Conservation (phyloP, 2,797 vertebrate genomes). For the Spondyliosoma cantharus region DNA sequence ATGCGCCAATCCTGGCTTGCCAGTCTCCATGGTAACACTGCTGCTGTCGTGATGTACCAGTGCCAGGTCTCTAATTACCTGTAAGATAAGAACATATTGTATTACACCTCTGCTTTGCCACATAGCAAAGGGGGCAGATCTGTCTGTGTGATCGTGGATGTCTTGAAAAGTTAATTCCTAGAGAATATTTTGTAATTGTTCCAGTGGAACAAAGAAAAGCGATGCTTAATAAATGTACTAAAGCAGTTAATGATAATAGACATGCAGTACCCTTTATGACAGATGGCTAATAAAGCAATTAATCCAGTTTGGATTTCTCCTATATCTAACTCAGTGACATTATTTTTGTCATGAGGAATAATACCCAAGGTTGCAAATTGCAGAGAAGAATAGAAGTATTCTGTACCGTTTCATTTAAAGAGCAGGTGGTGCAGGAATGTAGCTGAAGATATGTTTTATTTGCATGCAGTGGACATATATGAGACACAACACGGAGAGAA, state of each 20-base stretch:
- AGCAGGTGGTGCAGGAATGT: slow-evolving; percentile 27
- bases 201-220: slow-evolving; percentile 12
- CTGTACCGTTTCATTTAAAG: slow-evolving; percentile 38
- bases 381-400: slow-evolving; percentile 10
- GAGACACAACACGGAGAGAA: slow-evolving; percentile 25
- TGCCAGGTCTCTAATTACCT: slow-evolving; percentile 84
- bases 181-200: slow-evolving; percentile 14
- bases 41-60: slow-evolving; percentile 82
- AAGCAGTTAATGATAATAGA: slow-evolving; percentile 30
- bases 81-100: slow-evolving; percentile 82
- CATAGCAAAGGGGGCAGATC: slow-evolving; percentile 49
- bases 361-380: slow-evolving; percentile 23
- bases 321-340: slow-evolving; percentile 16
- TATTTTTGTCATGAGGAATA: slow-evolving; percentile 28
- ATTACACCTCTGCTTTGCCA: slow-evolving; percentile 67
- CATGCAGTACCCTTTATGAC: slow-evolving; percentile 9
- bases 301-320: slow-evolving; percentile 35
- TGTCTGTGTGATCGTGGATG: slow-evolving; percentile 48
- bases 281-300: slow-evolving; percentile 46
- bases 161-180: slow-evolving; percentile 15
- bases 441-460: slow-evolving; percentile 39
- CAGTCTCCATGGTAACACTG: slow-evolving; percentile 88
- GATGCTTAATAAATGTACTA: slow-evolving; percentile 11
- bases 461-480: slow-evolving; percentile 43
- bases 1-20: slow-evolving; percentile 82